Base-by-base conservation (phyloP, 2,888 invertebrate species). In the Synergus gifuensis region DNA sequence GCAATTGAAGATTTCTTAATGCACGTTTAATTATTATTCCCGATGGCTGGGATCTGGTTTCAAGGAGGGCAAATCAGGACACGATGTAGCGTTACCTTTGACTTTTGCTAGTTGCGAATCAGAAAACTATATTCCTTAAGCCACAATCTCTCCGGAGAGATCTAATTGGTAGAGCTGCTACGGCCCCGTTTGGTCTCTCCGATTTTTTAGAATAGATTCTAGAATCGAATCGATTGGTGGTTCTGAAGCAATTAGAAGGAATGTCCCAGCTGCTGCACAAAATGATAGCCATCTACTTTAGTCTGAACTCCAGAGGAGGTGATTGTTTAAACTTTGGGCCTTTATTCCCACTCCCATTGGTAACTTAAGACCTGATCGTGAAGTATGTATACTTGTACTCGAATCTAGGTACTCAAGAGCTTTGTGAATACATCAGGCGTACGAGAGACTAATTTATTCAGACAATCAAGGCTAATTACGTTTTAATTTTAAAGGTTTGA, bases 131-230 rank as follows among this genome's bases (percentile, higher is more conserved):
- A 46, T 67, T 46, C 46, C 22, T 67, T 46, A 46, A 46, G 44
- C 46, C 7, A 14, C 67, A 67, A 67, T 67, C 67, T 46, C 22
- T 22, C 4, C 3, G 12, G 16, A 46, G 46, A 18, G 67, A 67
- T 67, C 67, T 67, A 67, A 67, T 46, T 67, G 67, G 67, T 67
- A 18, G 67, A 67, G 22, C 46, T 67, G 44, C 18, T 22, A 67
- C 22, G 67, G 44, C n/a, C 67, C 18, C 67, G 22, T 67, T 67
- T 44, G 67, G 44, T 22, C 67, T 64, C 40, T 42, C 8, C 18
- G 22, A 44, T 44, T 67, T 67, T 44, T 44, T 18, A 18, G 44
- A 66, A 22, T 12, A 12, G 46, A 67, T 46, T 7, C 18, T 28
- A 67, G 44, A 0, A 67, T 42, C 44, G 12, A 60, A 12, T 60